These are phyloP conservation scores for Gambusia holbrooki DNA, from an alignment of 2,113 vertebrate genomes.

Conservation along the genomic window DNA sequence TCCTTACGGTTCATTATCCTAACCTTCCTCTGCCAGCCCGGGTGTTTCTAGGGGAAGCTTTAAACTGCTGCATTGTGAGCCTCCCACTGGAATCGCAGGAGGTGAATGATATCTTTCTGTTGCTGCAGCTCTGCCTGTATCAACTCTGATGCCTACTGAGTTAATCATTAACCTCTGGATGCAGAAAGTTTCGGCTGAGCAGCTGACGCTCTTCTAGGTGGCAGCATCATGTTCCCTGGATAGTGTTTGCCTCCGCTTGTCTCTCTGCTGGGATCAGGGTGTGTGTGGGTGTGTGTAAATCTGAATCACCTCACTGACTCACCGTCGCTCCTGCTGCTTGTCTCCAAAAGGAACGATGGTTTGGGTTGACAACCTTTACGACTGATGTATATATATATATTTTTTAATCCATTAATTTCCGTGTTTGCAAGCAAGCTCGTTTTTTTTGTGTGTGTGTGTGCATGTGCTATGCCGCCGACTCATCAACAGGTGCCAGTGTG, in stretches of 20 bases:
- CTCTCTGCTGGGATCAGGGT: not conserved
- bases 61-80: not conserved
- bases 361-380: constrained; percentile 20
- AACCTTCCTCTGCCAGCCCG: not conserved
- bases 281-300: not conserved
- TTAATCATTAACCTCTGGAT: not conserved
- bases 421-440: not conserved
- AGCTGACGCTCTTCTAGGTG: not conserved
- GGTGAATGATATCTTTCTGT: not conserved
- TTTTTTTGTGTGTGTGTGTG: not conserved
- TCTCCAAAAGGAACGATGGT: constrained; percentile 26
- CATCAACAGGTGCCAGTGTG: constrained; percentile 79
- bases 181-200: not conserved
- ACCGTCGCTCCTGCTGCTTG: constrained; percentile 18
- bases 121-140: not conserved
- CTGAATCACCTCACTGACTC: constrained; percentile 34
- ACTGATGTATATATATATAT: not conserved
- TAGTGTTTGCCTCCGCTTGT: constrained; percentile 12
- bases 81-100: not conserved
- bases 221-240: not conserved
- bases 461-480: constrained; percentile 59
- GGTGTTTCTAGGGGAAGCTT: not conserved
- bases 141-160: not conserved
- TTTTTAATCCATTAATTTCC: accelerated
- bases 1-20: not conserved